Percentiles rank a stretch among this genome's conserved stretches.
Conservation (phyloP, 64 coral and sea anemone genomes). For the Stichodactyla mertensii region DNA sequence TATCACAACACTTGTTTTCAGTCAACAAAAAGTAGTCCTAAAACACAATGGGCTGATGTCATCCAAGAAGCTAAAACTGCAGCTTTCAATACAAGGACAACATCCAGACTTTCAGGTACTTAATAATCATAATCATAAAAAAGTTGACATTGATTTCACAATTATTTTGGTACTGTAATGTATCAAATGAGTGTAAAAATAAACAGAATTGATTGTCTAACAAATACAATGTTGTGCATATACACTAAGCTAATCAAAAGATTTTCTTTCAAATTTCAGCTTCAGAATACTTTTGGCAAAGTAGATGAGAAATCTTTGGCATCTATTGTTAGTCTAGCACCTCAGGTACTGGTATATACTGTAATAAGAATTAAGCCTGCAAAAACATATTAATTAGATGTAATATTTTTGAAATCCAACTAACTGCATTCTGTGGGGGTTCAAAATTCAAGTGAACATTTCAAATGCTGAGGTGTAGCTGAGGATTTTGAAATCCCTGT, state of each 20-base stretch:
- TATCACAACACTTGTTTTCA: neutral
- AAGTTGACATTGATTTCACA: no score
- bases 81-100: slow-evolving; percentile 72
- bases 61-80: slow-evolving; percentile 55
- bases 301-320: slow-evolving; percentile 18
- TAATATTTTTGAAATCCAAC: no score
- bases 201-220: no score
- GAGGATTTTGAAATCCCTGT: no score
- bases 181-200: no score
- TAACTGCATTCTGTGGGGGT: no score
- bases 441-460: no score
- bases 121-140: neutral
- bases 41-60: slow-evolving; percentile 8
- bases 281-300: slow-evolving; percentile 32
- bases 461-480: no score
- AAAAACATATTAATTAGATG: no score
- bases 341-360: neutral
- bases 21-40: slow-evolving; percentile 1
- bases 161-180: neutral
- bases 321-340: slow-evolving; percentile 25
- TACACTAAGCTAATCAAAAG: no score
- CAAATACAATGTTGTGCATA: no score
- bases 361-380: no score
- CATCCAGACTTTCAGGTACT: slow-evolving; percentile 81
- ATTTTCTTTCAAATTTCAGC: neutral